phyloP scores from a whole-genome alignment of 2,888 invertebrate genomes.

The Cerastoderma edule region DNA sequence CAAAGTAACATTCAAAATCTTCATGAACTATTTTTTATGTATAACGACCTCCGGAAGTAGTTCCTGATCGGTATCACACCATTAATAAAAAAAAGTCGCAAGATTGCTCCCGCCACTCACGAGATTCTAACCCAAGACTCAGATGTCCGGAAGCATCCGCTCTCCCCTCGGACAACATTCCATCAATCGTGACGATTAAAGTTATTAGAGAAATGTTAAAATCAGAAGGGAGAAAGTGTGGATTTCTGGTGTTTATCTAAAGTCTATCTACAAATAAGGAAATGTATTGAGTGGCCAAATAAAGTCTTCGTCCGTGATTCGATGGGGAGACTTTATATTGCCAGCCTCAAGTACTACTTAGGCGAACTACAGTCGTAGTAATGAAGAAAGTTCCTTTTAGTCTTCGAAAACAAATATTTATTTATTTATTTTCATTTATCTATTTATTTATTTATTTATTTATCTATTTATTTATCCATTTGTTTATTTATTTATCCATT shows the following conservation, averaged over 20 bases:
- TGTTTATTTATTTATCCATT: no score
- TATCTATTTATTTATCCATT: no score
- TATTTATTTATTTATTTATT: no score
- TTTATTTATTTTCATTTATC: no score
- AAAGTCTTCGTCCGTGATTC: background rate
- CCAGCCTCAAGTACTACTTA: background rate
- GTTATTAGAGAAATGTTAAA: background rate
- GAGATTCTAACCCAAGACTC: background rate
- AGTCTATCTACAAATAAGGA: background rate
- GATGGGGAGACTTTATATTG: background rate
- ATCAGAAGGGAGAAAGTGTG: background rate
- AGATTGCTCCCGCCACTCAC: background rate
- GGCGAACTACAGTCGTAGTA: background rate
- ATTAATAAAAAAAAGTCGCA: background rate
- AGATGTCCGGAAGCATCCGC: background rate
- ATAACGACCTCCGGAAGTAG: no score
- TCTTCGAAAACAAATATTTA: no score
- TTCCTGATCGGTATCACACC: no score
- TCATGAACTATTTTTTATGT: no score
- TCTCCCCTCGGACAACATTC: background rate
- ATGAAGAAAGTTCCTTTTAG: no score
- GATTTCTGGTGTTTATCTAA: no score
- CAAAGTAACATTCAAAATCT: no score
- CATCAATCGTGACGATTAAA: background rate
- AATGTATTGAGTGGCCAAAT: background rate